A percentile compares a stretch with the other conserved stretches of the same genome.
Conservation (phyloP, 2,797 vertebrate species). For the Chaunax sp. region DNA sequence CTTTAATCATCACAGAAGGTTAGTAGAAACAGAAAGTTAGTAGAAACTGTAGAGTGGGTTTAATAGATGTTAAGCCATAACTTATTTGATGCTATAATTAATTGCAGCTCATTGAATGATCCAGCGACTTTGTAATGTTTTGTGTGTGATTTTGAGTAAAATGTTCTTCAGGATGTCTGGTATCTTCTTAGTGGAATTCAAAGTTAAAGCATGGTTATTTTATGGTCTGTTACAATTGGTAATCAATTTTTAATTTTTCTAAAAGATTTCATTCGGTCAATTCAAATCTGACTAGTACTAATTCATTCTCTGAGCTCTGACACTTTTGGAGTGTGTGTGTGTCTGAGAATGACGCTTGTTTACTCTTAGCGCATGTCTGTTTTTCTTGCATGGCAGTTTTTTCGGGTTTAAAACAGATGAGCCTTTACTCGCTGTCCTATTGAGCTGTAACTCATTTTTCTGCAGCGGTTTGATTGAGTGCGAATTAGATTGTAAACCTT, state of each 20-base stretch:
- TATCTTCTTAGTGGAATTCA: slow-evolving; percentile 25
- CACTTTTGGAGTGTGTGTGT: slow-evolving; percentile 59
- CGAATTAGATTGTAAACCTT: slow-evolving; percentile 69
- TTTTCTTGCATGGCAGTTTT: slow-evolving; percentile 90
- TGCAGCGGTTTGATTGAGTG: slow-evolving; percentile 65
- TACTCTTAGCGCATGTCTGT: slow-evolving; percentile 90
- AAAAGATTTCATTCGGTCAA: slow-evolving; percentile 79
- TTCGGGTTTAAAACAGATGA: slow-evolving; percentile 74
- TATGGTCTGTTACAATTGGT: slow-evolving; percentile 45
- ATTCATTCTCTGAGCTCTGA: slow-evolving; percentile 85
- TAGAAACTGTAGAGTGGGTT: slow-evolving; percentile 29
- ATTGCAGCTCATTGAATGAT: slow-evolving; percentile 24
- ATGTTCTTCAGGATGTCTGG: slow-evolving; percentile 34
- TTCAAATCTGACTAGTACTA: slow-evolving; percentile 89
- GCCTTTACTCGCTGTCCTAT: slow-evolving; percentile 56
- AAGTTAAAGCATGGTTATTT: slow-evolving; percentile 66
- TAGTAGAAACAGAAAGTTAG: background rate
- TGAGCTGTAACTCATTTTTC: slow-evolving; percentile 69
- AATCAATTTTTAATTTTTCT: slow-evolving; percentile 38
- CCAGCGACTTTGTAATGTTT: slow-evolving; percentile 41
- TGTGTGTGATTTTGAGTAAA: slow-evolving; percentile 44
- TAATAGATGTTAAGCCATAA: slow-evolving; percentile 13
- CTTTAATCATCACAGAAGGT: slow-evolving; percentile 5
- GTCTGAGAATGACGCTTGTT: slow-evolving; percentile 71
- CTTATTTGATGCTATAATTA: slow-evolving; percentile 5